Percentiles rank a stretch among this genome's conserved stretches.
These are phyloP conservation scores for Nilaparvata lugens DNA, from an alignment of 1,140 invertebrate genomes.

Conservation along the genomic window DNA sequence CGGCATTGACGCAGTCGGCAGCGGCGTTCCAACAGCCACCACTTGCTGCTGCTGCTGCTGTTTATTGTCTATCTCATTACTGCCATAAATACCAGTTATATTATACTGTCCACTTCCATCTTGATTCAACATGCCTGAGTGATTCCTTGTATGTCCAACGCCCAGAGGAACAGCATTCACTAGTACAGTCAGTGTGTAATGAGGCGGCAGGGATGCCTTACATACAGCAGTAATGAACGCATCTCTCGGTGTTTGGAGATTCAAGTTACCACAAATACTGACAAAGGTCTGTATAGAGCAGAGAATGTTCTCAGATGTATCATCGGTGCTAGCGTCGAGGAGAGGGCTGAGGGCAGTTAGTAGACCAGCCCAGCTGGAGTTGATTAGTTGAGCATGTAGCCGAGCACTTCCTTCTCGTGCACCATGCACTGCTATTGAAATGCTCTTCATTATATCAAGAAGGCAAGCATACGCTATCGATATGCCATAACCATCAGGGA, in stretches of 20 bases:
- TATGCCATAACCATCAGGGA: slow-evolving; percentile 92
- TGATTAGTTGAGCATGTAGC: slow-evolving; percentile 68
- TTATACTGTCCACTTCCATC: slow-evolving; percentile 41
- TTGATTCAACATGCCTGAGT: slow-evolving; percentile 22
- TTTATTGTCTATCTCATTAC: slow-evolving; percentile 51
- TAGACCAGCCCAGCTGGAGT: slow-evolving; percentile 92
- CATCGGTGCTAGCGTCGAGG: slow-evolving; percentile 92
- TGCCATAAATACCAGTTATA: slow-evolving; percentile 39
- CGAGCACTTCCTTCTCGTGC: slow-evolving; percentile 31
- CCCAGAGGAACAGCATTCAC: slow-evolving; percentile 40
- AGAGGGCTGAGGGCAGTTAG: slow-evolving; percentile 83
- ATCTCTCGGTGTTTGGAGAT: slow-evolving; percentile 67
- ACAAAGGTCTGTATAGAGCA: slow-evolving; percentile 85
- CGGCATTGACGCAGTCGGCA: slow-evolving; percentile 72
- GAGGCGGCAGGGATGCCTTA: slow-evolving; percentile 87
- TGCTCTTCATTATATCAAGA: slow-evolving; percentile 76
- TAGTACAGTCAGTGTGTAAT: slow-evolving; percentile 86
- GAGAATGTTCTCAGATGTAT: slow-evolving; percentile 81
- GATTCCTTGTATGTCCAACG: slow-evolving; percentile 6
- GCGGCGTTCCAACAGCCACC: slow-evolving; percentile 84
- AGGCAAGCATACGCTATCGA: slow-evolving; percentile 89
- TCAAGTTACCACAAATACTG: slow-evolving; percentile 52
- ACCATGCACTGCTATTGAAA: slow-evolving; percentile 53
- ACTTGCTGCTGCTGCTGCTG: slow-evolving; percentile 58
- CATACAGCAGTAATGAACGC: slow-evolving; percentile 91